Base-by-base conservation (phyloP, 37 sponge, comb jelly and placozoan species). In the Ianthella basta region DNA sequence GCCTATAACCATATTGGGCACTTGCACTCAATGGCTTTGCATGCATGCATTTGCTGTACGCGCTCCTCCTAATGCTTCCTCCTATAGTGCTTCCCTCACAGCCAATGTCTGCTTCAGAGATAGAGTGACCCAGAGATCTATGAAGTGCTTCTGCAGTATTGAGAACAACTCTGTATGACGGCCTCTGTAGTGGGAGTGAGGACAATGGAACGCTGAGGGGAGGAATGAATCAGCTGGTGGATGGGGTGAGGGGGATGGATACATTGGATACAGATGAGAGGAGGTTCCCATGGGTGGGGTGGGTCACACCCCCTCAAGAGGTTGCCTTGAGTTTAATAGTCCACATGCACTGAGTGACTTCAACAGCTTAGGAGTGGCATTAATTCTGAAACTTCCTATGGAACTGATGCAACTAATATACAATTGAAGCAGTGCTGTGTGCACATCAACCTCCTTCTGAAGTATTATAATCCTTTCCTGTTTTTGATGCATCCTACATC, bases 221-320 rank as follows among this genome's bases (percentile, higher is more conserved):
- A 69, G 70, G 70, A n/a, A 1, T 69, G 29, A 33, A 33, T 2
- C 70, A 69, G 6, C 70, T 69, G 70, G 70, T 69, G 70, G 70
- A 69, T 6, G 6, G 70, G 70, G 70, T 27, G 34, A 18, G 12
- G 70, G 70, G 70, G 29, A 16, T n/a, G 6, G 32, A 0, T 4
- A 13, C 70, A 16, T 33, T 69, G 34, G 70, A 69, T 15, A 69
- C 35, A 13, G 18, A 69, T 13, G 35, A 69, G 34, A 33, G 34
- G 27, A 69, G 70, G 34, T 69, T 69, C 34, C 70, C 70, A 34
- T 69, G 70, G 70, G 70, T 69, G 29, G 70, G 70, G 18, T 69
- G 70, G 70, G 50, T 8, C 50, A 69, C 35, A 34, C 34, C 70
- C 34, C 34, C 70, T 32, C 35, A 69, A 13, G 35, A 69, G 34